A percentile compares a stretch with the other conserved stretches of the same genome.
Evolutionary conservation across 37 sponge, comb jelly and placozoan genomes (phyloP).

Genomic region (Bolinopsis microptera): DNA sequence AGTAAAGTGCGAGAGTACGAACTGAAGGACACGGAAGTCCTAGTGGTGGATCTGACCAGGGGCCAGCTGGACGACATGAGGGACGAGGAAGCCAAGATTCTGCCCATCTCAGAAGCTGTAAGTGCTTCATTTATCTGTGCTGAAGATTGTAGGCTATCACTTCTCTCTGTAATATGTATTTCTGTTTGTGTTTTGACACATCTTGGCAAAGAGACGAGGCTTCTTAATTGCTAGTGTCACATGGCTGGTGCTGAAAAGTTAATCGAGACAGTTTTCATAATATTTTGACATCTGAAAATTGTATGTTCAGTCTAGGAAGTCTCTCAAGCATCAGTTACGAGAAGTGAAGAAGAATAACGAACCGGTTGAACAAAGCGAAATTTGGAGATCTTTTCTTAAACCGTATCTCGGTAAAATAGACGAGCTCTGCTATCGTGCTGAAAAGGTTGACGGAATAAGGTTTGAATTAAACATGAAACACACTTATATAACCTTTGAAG

Average conservation of each 20-base stretch:
- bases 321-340: not conserved
- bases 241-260: too few relatives aligned
- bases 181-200: too few relatives aligned
- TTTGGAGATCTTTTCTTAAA: not conserved
- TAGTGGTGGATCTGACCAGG: not conserved
- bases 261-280: too few relatives aligned
- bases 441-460: not conserved
- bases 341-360: conserved; percentile 17
- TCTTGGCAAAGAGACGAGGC: too few relatives aligned
- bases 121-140: too few relatives aligned
- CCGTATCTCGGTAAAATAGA: not conserved
- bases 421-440: not conserved
- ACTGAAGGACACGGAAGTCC: not conserved
- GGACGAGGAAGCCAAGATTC: not conserved
- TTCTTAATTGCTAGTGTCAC: too few relatives aligned
- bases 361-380: not conserved
- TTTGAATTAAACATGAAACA: not conserved
- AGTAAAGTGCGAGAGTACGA: not conserved
- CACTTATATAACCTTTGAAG: too few relatives aligned
- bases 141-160: too few relatives aligned
- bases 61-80: not conserved
- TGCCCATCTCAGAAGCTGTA: conserved; percentile 6
- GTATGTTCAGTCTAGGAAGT: not conserved
- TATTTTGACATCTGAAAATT: too few relatives aligned
- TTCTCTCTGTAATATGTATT: too few relatives aligned